Evolutionary conservation across 2,888 invertebrate species (phyloP).

Genomic region (Tuberolachnus salignus): DNA sequence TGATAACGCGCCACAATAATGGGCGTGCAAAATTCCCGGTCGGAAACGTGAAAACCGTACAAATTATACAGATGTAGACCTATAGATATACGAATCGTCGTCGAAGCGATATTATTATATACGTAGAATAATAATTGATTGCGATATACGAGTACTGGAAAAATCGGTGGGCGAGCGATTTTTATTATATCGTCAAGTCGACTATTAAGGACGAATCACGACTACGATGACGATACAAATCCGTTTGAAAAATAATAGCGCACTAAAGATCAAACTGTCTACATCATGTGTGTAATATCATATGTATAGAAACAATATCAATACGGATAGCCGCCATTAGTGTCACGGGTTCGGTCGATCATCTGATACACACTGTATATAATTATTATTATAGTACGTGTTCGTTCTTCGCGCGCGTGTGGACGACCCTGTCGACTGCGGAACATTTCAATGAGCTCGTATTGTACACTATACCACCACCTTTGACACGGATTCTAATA

Average conservation of each 20-base stretch:
- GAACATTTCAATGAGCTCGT: constrained; percentile 30
- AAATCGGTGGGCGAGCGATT: constrained; percentile 34
- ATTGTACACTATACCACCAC: background rate
- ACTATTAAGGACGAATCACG: background rate
- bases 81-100: background rate
- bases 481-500: constrained; percentile 19
- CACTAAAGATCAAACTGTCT: constrained; percentile 9
- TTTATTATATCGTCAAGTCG: background rate
- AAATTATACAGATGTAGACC: background rate
- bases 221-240: constrained; percentile 21
- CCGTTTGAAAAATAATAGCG: background rate
- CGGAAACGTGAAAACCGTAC: constrained; percentile 7
- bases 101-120: background rate
- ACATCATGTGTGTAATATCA: background rate
- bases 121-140: background rate
- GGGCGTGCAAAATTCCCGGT: background rate
- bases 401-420: constrained; percentile 12
- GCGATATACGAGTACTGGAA: background rate
- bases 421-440: constrained; percentile 37
- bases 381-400: background rate
- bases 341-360: constrained; percentile 25
- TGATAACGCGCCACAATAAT: background rate
- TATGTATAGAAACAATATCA: background rate
- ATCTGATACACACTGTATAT: background rate
- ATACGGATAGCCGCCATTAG: constrained; percentile 16